Evolutionary conservation across 2,888 invertebrate genomes (phyloP), one percentile per base, ranked within the genome.

Genomic region (Habroteleia sp.): DNA sequence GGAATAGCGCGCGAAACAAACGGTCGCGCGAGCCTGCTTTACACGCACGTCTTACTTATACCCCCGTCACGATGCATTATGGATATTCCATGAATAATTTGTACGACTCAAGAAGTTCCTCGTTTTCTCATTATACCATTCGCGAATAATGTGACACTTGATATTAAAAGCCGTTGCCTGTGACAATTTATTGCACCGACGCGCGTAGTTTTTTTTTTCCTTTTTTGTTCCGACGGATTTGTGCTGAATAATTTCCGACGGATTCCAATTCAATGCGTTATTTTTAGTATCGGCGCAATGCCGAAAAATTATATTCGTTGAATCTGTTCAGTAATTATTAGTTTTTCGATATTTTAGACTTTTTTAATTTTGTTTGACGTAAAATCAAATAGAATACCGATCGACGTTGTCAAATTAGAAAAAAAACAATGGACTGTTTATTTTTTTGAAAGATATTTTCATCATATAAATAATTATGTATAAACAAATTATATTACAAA

Each of bases 31-130:
- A 6, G 16, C 16, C 10, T 7, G 11, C 25, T 52, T n/a, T 8
- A 39, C 48, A 48, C 42, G 50, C 41, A 58, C 48, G 50, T 58
- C 68, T 68, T 68, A 68, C 66, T 66, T 48, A 56, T 50, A 50
- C 50, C 68, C 39, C 58, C 42, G 58, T 68, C 68, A 35, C 46
- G 42, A 68, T 68, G 68, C 58, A 68, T 68, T 68, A 68, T 58
- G 68, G 68, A 68, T 58, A 68, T 58, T 58, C 27, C 68, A 68
- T 68, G 68, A 68, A 68, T 68, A 68, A 68, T 68, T 68, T 68
- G 68, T 42, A 35, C 58, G 66, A 48, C 33, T 56, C 48, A 48
- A 66, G 56, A 23, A 50, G 68, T 58, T 35, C 25, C 25, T 58
- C 48, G 41, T 41, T 41, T 68, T 58, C 58, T 58, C 56, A 42